Evolutionary conservation across 2,113 vertebrate species (phyloP).

Genomic region (Muscicapa adusta): DNA sequence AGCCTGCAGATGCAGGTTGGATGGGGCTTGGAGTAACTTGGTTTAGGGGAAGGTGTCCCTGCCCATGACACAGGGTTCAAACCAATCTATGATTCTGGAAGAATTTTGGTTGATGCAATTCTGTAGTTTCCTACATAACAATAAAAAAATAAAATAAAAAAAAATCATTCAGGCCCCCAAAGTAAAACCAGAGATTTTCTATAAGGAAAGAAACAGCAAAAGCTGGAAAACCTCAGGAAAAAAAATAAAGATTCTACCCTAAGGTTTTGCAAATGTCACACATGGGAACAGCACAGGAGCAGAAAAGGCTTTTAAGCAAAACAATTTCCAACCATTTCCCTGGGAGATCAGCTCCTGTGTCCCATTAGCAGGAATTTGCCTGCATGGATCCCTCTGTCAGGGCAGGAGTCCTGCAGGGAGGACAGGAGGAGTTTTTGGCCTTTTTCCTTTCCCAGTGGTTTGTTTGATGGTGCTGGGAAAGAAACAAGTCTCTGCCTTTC

Average conservation of each 20-base stretch:
- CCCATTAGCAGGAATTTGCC: background rate
- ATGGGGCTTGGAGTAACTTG: background rate
- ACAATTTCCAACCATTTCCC: background rate
- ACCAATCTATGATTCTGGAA: background rate
- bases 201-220: background rate
- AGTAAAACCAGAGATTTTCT: background rate
- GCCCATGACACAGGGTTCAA: background rate
- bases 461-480: background rate
- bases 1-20: background rate
- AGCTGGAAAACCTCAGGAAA: background rate
- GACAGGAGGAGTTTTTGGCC: background rate
- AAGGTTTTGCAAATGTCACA: background rate
- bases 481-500: background rate
- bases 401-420: background rate
- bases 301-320: background rate
- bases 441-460: background rate
- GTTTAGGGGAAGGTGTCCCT: background rate
- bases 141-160: background rate
- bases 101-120: background rate
- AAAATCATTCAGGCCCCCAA: accelerated
- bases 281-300: background rate
- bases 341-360: background rate
- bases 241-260: background rate
- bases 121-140: background rate
- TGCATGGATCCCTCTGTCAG: constrained; percentile 29